phyloP scores from a whole-genome alignment of 2,797 vertebrate species.

The Myotis daubentonii region DNA sequence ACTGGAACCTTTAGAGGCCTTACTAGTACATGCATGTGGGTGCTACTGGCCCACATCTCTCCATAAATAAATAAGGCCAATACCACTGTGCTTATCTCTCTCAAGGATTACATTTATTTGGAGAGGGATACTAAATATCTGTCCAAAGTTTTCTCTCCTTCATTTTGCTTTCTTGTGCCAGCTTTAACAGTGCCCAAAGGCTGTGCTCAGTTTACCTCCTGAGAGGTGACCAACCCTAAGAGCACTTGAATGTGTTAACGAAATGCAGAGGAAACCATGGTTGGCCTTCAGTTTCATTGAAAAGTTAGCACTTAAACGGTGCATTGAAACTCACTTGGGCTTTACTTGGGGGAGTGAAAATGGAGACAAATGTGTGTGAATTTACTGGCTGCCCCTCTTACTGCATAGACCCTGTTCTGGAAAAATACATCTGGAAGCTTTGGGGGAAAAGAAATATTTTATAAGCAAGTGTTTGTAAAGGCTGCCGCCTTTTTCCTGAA shows the following conservation, averaged over 20 bases:
- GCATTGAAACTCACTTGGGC: not conserved
- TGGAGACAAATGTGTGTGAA: not conserved
- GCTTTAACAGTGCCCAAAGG: not conserved
- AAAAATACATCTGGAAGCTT: not conserved
- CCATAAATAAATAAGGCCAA: not conserved
- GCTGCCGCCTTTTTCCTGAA: not conserved
- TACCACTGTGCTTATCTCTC: not conserved
- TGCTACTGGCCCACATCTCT: not conserved
- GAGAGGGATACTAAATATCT: not conserved
- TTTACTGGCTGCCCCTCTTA: not conserved
- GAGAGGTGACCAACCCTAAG: not conserved
- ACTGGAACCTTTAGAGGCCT: not conserved
- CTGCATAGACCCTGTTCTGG: not conserved
- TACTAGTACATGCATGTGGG: not conserved
- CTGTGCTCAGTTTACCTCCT: not conserved
- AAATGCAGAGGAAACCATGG: not conserved
- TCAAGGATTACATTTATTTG: not conserved
- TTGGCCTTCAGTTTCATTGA: not conserved
- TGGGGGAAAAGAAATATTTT: not conserved
- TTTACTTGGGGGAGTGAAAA: not conserved
- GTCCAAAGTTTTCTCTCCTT: not conserved
- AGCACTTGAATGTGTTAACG: not conserved
- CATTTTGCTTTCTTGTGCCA: not conserved
- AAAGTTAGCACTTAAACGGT: not conserved
- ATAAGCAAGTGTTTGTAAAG: not conserved